A percentile compares a stretch with the other conserved stretches of the same genome.
phyloP scores from a whole-genome alignment of 2,888 invertebrate genomes.

The Polia nebulosa region DNA sequence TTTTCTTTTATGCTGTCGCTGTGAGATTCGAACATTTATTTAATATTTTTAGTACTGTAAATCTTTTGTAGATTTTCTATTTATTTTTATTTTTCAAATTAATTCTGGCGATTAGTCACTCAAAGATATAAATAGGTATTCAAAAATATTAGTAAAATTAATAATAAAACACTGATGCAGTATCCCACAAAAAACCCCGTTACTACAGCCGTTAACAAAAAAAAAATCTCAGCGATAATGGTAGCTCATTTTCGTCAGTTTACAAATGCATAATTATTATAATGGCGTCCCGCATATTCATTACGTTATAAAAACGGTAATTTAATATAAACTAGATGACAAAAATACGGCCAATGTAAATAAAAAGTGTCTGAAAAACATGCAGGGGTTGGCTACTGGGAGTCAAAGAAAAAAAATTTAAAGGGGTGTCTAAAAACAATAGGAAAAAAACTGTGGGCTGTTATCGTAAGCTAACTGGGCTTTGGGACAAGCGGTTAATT shows the following conservation, averaged over 20 bases:
- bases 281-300: conserved; percentile 88
- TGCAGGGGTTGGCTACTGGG: conserved; percentile 75
- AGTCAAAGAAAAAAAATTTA: conserved; percentile 73
- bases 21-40: neutral
- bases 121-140: no score
- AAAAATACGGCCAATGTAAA: conserved; percentile 87
- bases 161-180: conserved; percentile 4
- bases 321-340: conserved; percentile 90
- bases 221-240: conserved; percentile 81
- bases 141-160: neutral
- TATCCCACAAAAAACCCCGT: conserved; percentile 57
- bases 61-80: neutral
- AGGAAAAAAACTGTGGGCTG: conserved; percentile 77
- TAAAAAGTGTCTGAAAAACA: conserved; percentile 84
- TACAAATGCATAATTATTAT: conserved; percentile 81
- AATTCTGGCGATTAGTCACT: neutral
- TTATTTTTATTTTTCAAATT: neutral
- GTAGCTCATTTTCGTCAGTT: conserved; percentile 82
- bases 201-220: conserved; percentile 68
- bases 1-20: conserved; percentile 7
- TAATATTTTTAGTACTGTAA: neutral
- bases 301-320: conserved; percentile 88
- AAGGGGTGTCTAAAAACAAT: conserved; percentile 87
- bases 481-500: conserved; percentile 87
- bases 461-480: conserved; percentile 85